Conservation (phyloP, 2,888 invertebrate species). For the Cephus pygmeus region DNA sequence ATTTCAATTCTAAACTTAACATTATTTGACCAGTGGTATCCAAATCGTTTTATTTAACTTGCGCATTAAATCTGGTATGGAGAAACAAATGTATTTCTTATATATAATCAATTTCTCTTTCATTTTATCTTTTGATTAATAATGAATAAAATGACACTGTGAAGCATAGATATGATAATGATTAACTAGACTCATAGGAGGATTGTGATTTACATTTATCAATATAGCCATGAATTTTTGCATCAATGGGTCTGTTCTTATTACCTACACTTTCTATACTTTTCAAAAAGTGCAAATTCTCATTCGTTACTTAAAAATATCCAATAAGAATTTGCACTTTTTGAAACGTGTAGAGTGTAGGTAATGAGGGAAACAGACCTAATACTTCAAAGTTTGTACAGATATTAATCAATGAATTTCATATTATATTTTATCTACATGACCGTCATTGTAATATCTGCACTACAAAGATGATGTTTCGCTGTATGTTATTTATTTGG, state of each 20-base stretch:
- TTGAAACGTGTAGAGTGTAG: too few species aligned
- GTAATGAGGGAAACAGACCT: too few species aligned
- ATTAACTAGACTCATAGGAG: background rate
- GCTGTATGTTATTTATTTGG: background rate
- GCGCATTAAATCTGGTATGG: background rate
- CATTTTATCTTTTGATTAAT: background rate
- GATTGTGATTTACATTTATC: background rate
- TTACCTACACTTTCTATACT: too few species aligned
- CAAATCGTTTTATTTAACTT: background rate
- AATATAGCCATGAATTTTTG: background rate
- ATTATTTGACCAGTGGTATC: background rate
- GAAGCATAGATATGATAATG: background rate
- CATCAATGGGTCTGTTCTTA: background rate
- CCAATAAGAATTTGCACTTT: too few species aligned
- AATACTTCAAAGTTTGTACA: background rate
- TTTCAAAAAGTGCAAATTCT: too few species aligned
- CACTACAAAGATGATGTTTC: background rate
- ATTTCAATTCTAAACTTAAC: background rate
- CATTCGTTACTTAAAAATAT: too few species aligned
- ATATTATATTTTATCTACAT: background rate
- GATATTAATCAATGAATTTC: background rate
- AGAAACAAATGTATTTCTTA: background rate
- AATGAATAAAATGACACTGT: background rate
- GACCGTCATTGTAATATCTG: background rate
- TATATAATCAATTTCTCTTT: background rate